Conservation (phyloP, 2,113 vertebrate species). For the Sebastes schlegelii region DNA sequence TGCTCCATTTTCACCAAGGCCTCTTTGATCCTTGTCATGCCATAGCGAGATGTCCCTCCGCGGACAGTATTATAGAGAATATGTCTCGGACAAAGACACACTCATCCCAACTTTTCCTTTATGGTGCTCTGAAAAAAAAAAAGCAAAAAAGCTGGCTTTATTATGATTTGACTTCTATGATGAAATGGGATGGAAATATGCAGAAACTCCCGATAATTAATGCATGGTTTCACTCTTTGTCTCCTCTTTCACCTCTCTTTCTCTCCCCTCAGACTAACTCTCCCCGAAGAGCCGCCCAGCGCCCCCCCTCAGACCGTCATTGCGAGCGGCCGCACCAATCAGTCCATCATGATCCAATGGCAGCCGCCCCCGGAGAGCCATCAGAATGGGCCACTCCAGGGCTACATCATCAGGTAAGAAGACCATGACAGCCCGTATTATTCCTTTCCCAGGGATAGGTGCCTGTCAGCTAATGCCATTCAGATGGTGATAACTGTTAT, state of each 20-base stretch:
- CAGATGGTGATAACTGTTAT: constrained; percentile 62
- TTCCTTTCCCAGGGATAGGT: constrained; percentile 31
- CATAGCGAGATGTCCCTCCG: constrained; percentile 65
- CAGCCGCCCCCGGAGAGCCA: constrained; percentile 95
- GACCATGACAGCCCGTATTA: constrained; percentile 41
- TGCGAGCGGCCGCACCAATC: constrained; percentile 96
- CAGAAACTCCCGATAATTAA: constrained; percentile 70
- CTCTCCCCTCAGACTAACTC: constrained; percentile 85
- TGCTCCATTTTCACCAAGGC: constrained; percentile 65
- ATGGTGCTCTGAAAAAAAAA: constrained; percentile 24
- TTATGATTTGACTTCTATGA: constrained; percentile 69
- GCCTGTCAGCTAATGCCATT: constrained; percentile 49
- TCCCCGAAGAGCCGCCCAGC: constrained; percentile 96
- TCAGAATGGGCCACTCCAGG: constrained; percentile 95
- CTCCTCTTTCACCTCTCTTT: constrained; percentile 40
- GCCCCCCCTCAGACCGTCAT: constrained; percentile 97
- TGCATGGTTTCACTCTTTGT: constrained; percentile 49
- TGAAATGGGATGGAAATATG: constrained; percentile 79
- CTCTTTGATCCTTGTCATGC: constrained; percentile 78
- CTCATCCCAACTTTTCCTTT: constrained; percentile 52
- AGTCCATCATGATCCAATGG: constrained; percentile 99
- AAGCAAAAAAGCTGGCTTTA: constrained; percentile 42
- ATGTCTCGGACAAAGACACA: constrained; percentile 57
- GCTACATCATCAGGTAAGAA: constrained; percentile 94
- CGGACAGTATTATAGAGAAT: constrained; percentile 60